Conservation (phyloP, 2,888 invertebrate genomes). For the Diaphora mendica region DNA sequence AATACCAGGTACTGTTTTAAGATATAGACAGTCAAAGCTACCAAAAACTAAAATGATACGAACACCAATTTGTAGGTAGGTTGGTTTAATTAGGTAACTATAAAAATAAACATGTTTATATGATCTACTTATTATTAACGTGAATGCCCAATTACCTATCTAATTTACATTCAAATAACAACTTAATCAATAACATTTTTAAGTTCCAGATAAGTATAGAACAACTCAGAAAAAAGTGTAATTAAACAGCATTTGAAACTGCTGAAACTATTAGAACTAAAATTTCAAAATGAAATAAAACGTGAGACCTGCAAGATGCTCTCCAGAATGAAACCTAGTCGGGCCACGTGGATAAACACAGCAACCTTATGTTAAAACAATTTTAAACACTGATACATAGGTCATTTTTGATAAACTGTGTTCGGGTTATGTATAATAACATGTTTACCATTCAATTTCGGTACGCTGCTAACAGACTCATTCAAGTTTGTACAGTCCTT, state of each 20-base stretch:
- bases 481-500: constrained; percentile 49
- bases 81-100: no score
- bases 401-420: constrained; percentile 61
- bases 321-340: constrained; percentile 7
- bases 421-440: constrained; percentile 65
- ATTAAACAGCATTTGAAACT: background rate
- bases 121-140: background rate
- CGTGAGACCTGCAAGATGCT: background rate
- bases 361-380: constrained; percentile 32
- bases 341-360: constrained; percentile 25
- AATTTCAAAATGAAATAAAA: background rate
- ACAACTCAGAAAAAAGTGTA: background rate
- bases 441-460: constrained; percentile 64
- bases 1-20: no score
- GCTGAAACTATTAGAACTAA: background rate
- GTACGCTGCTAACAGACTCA: constrained; percentile 44
- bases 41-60: background rate
- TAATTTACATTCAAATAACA: background rate
- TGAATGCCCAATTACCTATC: background rate
- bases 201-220: background rate
- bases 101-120: constrained; percentile 1
- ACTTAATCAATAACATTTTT: background rate
- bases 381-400: constrained; percentile 40
- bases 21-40: background rate
- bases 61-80: background rate